Conservation (phyloP, 2,797 vertebrate species). For the Syngnathus rostellatus region DNA sequence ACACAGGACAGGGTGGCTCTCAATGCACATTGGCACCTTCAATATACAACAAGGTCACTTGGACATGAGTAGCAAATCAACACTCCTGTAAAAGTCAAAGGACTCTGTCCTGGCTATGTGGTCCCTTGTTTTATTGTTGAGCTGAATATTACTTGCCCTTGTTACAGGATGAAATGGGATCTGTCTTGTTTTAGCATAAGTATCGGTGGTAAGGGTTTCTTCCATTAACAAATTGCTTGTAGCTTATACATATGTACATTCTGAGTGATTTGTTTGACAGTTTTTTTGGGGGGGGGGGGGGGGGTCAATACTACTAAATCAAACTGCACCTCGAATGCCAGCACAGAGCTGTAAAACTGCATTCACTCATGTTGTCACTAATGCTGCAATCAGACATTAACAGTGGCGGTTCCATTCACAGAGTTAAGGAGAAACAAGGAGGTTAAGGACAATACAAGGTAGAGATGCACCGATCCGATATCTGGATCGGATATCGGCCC, state of each 20-base stretch:
- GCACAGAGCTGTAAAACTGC: slow-evolving; percentile 12
- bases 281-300: slow-evolving; percentile 17
- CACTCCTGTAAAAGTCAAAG: neutral
- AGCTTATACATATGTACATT: slow-evolving; percentile 25
- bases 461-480: too few species aligned
- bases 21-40: slow-evolving; percentile 11
- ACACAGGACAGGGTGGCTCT: slow-evolving; percentile 4
- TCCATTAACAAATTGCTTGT: slow-evolving; percentile 36
- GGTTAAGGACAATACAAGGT: neutral
- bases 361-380: slow-evolving; percentile 14
- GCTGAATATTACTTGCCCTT: too few species aligned
- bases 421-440: slow-evolving; percentile 19
- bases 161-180: slow-evolving; percentile 7
- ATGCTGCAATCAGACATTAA: slow-evolving; percentile 14
- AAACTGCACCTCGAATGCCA: slow-evolving; percentile 9
- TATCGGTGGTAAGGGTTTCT: slow-evolving; percentile 13
- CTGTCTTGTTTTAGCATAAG: slow-evolving; percentile 11
- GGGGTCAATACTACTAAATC: slow-evolving; percentile 36
- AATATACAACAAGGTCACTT: neutral
- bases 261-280: slow-evolving; percentile 17
- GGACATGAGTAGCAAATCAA: neutral
- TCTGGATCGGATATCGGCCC: too few species aligned
- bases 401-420: slow-evolving; percentile 56
- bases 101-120: neutral
- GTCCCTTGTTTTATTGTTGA: neutral